phyloP scores from a whole-genome alignment of 2,797 vertebrate species.

The Melanotaenia trifasciata region DNA sequence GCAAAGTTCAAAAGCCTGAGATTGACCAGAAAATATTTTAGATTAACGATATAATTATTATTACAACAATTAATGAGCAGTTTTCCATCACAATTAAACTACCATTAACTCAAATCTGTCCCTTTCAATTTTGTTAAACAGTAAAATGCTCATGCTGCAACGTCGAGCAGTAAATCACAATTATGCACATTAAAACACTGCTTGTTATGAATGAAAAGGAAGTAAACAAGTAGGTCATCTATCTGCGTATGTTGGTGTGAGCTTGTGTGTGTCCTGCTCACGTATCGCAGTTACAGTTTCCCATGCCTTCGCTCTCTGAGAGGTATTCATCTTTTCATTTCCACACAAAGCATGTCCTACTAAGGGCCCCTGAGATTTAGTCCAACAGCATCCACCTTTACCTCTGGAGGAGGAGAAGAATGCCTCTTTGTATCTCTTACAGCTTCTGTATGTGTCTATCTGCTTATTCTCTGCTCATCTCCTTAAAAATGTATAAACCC shows the following conservation, averaged over 20 bases:
- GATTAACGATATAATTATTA: not conserved
- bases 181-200: constrained; percentile 24
- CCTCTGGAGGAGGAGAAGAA: constrained; percentile 41
- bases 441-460: constrained; percentile 5
- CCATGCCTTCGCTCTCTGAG: constrained; percentile 44
- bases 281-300: constrained; percentile 42
- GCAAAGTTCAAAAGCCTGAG: not conserved
- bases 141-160: constrained; percentile 5
- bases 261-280: constrained; percentile 31
- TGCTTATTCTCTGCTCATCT: constrained; percentile 25
- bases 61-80: not conserved
- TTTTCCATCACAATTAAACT: not conserved
- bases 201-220: constrained; percentile 45
- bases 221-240: constrained; percentile 63
- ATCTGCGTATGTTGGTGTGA: constrained; percentile 32
- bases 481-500: constrained; percentile 58
- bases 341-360: constrained; percentile 61
- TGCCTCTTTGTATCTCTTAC: constrained; percentile 21
- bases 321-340: constrained; percentile 51
- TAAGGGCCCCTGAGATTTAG: constrained; percentile 57
- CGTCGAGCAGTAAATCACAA: constrained; percentile 27
- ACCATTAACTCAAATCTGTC: not conserved
- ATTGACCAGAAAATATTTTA: not conserved
- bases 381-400: constrained; percentile 68
- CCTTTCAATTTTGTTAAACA: constrained; percentile 1